Evolutionary conservation across 2,113 vertebrate species (phyloP).

Genomic region (Chloroceryle aenea): DNA sequence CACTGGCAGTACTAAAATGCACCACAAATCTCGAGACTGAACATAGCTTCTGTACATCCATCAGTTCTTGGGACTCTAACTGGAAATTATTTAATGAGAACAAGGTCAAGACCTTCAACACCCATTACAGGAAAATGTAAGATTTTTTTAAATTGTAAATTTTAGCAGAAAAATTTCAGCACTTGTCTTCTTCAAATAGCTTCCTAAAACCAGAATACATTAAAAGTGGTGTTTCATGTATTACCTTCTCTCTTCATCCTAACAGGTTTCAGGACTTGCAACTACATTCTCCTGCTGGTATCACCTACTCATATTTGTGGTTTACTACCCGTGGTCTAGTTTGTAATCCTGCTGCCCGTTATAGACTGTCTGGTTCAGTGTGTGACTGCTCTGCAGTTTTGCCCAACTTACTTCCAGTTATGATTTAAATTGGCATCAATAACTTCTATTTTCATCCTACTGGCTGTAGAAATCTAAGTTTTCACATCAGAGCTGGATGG

Average conservation of each 20-base stretch:
- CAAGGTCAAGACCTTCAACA: neutral
- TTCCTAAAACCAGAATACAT: neutral
- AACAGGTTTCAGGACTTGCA: neutral
- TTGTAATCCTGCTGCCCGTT: neutral
- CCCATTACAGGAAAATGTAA: neutral
- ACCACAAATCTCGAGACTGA: neutral
- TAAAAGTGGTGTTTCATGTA: neutral
- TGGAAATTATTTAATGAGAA: neutral
- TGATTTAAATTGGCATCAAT: neutral
- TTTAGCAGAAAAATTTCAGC: neutral
- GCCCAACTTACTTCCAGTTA: neutral
- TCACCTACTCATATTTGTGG: neutral
- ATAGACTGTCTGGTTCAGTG: neutral
- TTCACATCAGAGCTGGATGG: neutral
- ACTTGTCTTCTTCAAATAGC: neutral
- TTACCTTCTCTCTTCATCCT: neutral
- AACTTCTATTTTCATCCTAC: neutral
- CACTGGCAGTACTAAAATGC: neutral
- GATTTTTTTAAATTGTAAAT: neutral
- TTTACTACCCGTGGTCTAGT: neutral
- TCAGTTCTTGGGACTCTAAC: rapidly evolving
- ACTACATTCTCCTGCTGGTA: neutral
- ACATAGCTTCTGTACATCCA: neutral
- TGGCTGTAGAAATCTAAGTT: neutral
- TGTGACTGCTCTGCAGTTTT: neutral